Percentiles rank a stretch among this genome's conserved stretches.
These are phyloP conservation scores for Drosophila sturtevanti DNA, from an alignment of 1,140 invertebrate genomes.

Conservation along the genomic window DNA sequence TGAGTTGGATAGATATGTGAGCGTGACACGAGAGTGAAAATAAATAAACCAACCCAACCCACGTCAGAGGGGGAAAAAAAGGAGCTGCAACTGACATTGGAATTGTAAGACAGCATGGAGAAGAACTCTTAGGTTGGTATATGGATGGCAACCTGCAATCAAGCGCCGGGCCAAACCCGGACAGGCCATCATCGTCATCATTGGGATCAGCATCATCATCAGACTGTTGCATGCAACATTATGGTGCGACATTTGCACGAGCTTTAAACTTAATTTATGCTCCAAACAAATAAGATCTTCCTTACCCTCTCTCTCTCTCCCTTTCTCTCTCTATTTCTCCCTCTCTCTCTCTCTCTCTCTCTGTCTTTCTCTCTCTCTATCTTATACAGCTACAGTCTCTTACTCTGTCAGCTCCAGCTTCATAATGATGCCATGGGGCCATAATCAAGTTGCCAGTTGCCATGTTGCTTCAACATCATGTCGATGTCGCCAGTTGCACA, in stretches of 20 bases:
- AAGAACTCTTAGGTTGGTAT: constrained; percentile 18
- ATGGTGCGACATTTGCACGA: constrained; percentile 48
- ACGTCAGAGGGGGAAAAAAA: constrained; percentile 35
- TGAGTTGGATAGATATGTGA: constrained; percentile 1
- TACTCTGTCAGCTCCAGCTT: constrained; percentile 12
- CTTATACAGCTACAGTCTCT: background rate
- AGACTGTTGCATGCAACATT: constrained; percentile 39
- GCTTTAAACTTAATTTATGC: constrained; percentile 58
- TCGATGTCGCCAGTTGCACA: constrained; percentile 49
- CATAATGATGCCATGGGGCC: constrained; percentile 51
- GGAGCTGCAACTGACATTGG: constrained; percentile 40
- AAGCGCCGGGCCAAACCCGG: constrained; percentile 32
- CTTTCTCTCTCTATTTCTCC: background rate
- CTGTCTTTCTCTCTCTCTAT: background rate
- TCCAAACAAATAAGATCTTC: constrained; percentile 53
- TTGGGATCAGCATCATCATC: constrained; percentile 6
- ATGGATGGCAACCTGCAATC: constrained; percentile 55
- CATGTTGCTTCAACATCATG: constrained; percentile 20
- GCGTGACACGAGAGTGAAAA: constrained; percentile 14
- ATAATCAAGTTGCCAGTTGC: constrained; percentile 52
- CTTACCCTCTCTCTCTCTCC: background rate
- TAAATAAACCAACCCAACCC: constrained; percentile 42
- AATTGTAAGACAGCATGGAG: constrained; percentile 32
- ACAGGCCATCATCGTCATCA: constrained; percentile 15
- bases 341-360: constrained; percentile 13